These are phyloP conservation scores for Leiothrix lutea DNA, from an alignment of 2,113 vertebrate species.

Conservation along the genomic window DNA sequence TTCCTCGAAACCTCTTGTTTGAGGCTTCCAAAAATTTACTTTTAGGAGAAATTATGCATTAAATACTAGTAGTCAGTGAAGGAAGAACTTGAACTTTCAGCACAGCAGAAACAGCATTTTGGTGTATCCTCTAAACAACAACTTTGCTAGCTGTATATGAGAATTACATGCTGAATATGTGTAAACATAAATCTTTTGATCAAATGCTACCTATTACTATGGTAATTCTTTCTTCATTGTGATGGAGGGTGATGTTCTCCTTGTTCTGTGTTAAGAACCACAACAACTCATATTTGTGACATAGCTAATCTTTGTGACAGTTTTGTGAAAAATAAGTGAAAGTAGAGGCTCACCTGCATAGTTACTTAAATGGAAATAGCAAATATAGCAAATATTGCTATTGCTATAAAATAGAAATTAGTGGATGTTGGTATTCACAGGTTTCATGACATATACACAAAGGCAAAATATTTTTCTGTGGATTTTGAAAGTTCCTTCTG, in stretches of 20 bases:
- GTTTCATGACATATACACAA: background rate
- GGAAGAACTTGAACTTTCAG: background rate
- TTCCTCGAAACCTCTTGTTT: background rate
- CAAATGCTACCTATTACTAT: background rate
- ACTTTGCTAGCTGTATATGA: background rate
- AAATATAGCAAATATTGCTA: background rate
- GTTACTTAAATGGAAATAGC: background rate
- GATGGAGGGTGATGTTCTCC: background rate
- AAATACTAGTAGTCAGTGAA: background rate
- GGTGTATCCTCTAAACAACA: background rate
- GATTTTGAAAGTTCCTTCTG: background rate
- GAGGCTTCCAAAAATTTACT: background rate
- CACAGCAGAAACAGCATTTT: background rate
- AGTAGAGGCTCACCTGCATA: rapidly evolving
- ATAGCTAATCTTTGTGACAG: background rate
- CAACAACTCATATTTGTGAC: background rate
- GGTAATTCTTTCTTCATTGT: background rate
- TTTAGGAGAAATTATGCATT: rapidly evolving
- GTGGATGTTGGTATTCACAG: background rate
- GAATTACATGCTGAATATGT: background rate
- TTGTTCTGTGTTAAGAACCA: background rate
- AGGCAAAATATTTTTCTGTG: background rate
- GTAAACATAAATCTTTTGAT: background rate
- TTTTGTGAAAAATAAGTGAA: background rate
- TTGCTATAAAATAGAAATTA: background rate